Conservation (phyloP, 2,113 vertebrate genomes). For the Megaptera novaeangliae region DNA sequence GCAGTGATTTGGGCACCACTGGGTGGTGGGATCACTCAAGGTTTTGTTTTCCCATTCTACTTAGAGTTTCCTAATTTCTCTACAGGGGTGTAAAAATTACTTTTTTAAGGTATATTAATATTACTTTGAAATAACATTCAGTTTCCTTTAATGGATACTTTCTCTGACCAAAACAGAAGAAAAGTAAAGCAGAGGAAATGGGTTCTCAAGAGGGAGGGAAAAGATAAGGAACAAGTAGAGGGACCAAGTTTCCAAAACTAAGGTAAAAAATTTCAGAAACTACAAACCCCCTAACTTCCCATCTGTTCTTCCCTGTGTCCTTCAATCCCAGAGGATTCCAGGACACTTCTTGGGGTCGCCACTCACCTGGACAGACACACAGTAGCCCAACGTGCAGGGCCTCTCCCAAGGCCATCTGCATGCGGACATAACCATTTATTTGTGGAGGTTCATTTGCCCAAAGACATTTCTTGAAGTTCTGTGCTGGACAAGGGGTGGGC, state of each 20-base stretch:
- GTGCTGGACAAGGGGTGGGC: no score
- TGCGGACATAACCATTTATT: accelerated
- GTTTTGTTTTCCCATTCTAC: not conserved
- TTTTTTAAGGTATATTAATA: not conserved
- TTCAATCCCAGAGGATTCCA: not conserved
- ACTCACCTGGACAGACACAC: not conserved
- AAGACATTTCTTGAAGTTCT: not conserved
- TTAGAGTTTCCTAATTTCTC: constrained; percentile 14
- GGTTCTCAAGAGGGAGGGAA: not conserved
- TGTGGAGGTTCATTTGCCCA: not conserved
- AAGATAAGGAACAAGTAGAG: not conserved
- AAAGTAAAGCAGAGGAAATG: not conserved
- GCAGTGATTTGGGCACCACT: not conserved
- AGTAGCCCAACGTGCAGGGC: accelerated
- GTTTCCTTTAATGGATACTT: not conserved
- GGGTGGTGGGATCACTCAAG: not conserved
- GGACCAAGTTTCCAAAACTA: not conserved
- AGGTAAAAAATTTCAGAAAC: not conserved
- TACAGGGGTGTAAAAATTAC: not conserved
- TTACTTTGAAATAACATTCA: not conserved
- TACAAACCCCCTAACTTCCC: not conserved
- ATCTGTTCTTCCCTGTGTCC: not conserved
- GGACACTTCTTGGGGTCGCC: not conserved
- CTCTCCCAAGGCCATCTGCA: not conserved
- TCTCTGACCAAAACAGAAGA: not conserved